Evolutionary conservation across 2,113 vertebrate genomes (phyloP), one percentile per base, ranked within the genome.

Genomic region (Lathamus discolor): DNA sequence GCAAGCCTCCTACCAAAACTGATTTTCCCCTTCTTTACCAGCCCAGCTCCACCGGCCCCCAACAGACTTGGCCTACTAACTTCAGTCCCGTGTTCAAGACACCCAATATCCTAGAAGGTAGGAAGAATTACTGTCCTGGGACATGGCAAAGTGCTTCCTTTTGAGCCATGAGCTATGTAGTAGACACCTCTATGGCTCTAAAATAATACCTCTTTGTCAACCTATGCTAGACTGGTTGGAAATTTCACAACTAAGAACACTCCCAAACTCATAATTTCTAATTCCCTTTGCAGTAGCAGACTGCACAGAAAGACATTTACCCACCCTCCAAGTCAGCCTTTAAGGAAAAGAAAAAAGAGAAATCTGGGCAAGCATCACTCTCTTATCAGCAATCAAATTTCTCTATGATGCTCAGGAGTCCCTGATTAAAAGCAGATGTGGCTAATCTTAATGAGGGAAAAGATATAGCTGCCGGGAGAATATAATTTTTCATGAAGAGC

Each of bases 351-450:
- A 67, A 85, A 95, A 77, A 72, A 49, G 57, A 76, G 44, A 91
- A 90, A 92, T 80, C 51, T 91, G 51, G 41, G 67, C 70, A 94
- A 90, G 29, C 85, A 31, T n/a, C 41, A 52, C 64, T 80, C 52
- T 82, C 85, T 96, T 96, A 96, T 95, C 92, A 95, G 82, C 78
- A 94, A 77, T 80, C 86, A 95, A 18, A 70, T 55, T 73, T 90
- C 35, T 24, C n/a, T 88, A 17, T 48, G 68, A 93, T 86, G 61
- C 90, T 83, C 68, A 93, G 52, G 79, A 90, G 82, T 14, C 37
- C 62, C 39, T 94, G 95, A 95, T 96, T 95, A 92, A 96, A 93
- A 81, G 88, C 76, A 96, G 79, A 75, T 72, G 82, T 70, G 72
- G 46, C 29, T 88, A 80, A 93, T 90, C 55, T 31, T 94, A 92